These are phyloP conservation scores for Scatophagus argus DNA, from an alignment of 2,113 vertebrate genomes.

Conservation along the genomic window DNA sequence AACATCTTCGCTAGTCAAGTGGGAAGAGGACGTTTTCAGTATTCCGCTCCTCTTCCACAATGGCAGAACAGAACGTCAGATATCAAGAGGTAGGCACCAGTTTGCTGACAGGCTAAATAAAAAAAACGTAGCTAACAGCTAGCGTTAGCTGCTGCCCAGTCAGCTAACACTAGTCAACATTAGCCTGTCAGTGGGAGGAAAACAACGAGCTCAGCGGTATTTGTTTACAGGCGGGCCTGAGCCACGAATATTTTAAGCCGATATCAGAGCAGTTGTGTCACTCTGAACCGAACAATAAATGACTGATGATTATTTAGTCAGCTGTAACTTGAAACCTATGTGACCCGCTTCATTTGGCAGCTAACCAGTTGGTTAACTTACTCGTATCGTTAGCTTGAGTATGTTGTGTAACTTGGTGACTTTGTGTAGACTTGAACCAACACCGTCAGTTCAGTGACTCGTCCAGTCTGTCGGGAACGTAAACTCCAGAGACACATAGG, in stretches of 20 bases:
- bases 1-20: conserved; percentile 5
- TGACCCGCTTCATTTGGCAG: conserved; percentile 10
- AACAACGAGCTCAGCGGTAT: conserved; percentile 34
- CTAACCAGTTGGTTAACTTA: background rate
- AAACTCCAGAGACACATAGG: background rate
- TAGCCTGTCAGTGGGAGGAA: conserved; percentile 36
- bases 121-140: conserved; percentile 31
- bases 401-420: background rate
- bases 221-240: conserved; percentile 30
- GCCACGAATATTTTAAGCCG: rapidly evolving
- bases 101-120: background rate
- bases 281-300: too few species aligned
- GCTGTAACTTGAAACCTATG: background rate
- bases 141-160: conserved; percentile 19
- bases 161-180: conserved; percentile 42
- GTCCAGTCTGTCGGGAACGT: background rate
- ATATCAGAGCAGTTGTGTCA: background rate
- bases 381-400: background rate
- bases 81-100: conserved; percentile 82
- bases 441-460: background rate
- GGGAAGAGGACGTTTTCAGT: conserved; percentile 1
- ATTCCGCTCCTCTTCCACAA: conserved; percentile 50
- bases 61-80: conserved; percentile 83
- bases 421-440: background rate
- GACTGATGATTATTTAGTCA: background rate